Base-by-base conservation (phyloP, 2,797 vertebrate genomes). In the Acomys russatus region DNA sequence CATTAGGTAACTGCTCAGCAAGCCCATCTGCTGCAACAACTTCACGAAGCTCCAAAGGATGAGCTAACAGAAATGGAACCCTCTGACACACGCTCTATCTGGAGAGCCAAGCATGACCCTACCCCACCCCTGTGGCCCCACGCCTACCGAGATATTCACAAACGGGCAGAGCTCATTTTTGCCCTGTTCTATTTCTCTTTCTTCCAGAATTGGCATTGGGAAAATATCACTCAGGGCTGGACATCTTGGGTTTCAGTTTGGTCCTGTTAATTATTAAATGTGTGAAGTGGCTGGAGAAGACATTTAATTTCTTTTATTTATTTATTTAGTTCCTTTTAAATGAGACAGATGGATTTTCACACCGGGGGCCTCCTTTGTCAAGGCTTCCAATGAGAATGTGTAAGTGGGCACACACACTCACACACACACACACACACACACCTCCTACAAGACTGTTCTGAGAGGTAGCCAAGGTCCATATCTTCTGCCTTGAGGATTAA, bases 381-480 rank as follows among this genome's bases (percentile, higher is more conserved):
- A 20, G 23, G 17, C 22, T 20, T 51, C 30, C 17, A 33, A 28
- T 85, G 63, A 44, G 20, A 49, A 38, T 88, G 85, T 33, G 10
- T 18, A 84, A 84, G 30, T 70, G 64, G 30, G 9, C 7, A 63
- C 5, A 83, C 59, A 66, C 61, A 66, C 7, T 44, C 6, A 83
- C 59, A 66, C 61, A 66, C 80, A 82, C n/a, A 84, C 25, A 82
- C 79, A 82, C 56, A 82, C 78, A 61, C 79, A 61, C 56, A 61
- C 79, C 38, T 56, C 4, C 14, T 71, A 38, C 51, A 73, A 86
- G 20, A 68, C 33, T 54, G 20, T 59, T 59, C 23, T 10, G 9
- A 56, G 8, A 70, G 66, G 66, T 3, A 73, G n/a, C 23, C 68
- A 35, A 87, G 35, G 85, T 73, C 14, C 85, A 59, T 22, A 71